phyloP scores from a whole-genome alignment of 2,113 vertebrate genomes.

The Pedionomus torquatus region DNA sequence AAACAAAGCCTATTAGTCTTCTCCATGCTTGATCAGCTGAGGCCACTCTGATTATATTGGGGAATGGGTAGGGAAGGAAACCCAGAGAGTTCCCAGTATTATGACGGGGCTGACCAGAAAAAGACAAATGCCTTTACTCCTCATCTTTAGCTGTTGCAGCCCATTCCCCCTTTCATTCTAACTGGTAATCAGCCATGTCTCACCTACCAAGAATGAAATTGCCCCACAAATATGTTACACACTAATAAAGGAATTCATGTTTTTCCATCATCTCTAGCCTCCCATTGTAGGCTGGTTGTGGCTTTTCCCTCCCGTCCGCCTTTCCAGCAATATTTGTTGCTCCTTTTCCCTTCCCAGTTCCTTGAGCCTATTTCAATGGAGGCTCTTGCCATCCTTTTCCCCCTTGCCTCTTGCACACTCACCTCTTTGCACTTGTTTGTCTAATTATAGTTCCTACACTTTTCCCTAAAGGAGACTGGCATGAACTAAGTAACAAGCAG shows the following conservation, averaged over 20 bases:
- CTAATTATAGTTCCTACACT: background rate
- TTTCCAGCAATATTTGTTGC: background rate
- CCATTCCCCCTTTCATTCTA: background rate
- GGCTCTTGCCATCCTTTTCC: background rate
- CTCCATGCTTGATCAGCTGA: background rate
- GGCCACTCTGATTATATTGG: background rate
- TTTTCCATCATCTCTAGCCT: background rate
- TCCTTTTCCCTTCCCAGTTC: background rate
- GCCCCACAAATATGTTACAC: background rate
- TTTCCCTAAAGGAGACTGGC: background rate
- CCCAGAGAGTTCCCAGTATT: background rate
- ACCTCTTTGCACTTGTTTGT: background rate
- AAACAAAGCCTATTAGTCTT: background rate
- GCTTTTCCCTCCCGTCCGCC: background rate
- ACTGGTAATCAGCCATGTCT: background rate
- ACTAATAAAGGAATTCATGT: background rate
- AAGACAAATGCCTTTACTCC: background rate
- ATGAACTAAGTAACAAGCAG: background rate
- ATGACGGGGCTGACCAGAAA: background rate
- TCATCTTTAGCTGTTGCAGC: background rate
- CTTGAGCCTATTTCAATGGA: background rate
- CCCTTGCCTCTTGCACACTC: background rate
- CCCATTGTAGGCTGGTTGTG: background rate
- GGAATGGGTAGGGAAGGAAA: background rate
- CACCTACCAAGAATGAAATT: background rate